Evolutionary conservation across 2,113 vertebrate genomes (phyloP), one percentile per base, ranked within the genome.

Genomic region (Panurus biarmicus): DNA sequence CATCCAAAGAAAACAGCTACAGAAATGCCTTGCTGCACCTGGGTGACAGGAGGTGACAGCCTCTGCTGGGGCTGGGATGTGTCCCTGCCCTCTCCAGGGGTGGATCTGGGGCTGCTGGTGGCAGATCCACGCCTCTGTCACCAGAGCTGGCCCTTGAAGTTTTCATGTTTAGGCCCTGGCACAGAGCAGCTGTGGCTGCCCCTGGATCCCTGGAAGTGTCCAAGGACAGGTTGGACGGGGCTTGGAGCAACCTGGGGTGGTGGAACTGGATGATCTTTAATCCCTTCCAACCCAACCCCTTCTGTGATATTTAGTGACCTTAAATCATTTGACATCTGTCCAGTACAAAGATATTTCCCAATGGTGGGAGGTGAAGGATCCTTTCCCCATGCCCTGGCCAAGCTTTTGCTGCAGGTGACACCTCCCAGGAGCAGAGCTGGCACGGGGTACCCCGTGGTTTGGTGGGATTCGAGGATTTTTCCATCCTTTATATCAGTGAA

Each of bases 381-480:
- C n/a, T 77, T 40, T 26, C 53, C 76, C 28, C 0, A 0, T 24
- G 67, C 58, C 6, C 51, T 5, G 14, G 47, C 44, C 28, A 6
- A 8, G 50, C 6, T 72, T 40, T 35, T 40, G 44, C 69, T 56
- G 57, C 36, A 25, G 75, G 65, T 42, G 81, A 2, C 53, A 2
- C 14, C 51, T 60, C 24, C 31, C 4, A 15, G 84, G 42, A 14
- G 57, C 44, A 3, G 6, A 10, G 64, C 69, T 40, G 35, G 48
- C 57, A 4, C 0, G 21, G 35, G 16, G 0, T 6, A 3, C 17
- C 19, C 33, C 0, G 1, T 4, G 48, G 2, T 15, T 20, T 33
- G 66, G 71, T 69, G 80, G 69, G 18, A 16, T 29, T 10, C 1
- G 48, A 11, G 44, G 8, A 1, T 12, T 3, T n/a, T 21, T 5